phyloP scores from a whole-genome alignment of 2,888 invertebrate genomes.

The Drosophila kambysellisi region DNA sequence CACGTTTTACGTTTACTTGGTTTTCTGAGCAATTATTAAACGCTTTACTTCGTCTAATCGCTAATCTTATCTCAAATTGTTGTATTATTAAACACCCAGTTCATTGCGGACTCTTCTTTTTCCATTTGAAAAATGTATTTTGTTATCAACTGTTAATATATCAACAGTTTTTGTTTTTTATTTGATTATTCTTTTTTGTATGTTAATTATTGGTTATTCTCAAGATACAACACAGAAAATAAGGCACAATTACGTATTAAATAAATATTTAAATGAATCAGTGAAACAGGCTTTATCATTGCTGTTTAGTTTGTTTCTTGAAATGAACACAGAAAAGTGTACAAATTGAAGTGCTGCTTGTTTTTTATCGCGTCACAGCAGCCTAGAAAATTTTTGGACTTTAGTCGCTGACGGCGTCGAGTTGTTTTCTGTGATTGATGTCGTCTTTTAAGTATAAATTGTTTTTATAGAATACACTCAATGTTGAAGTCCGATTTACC shows the following conservation, averaged over 20 bases:
- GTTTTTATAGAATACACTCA: constrained; percentile 23
- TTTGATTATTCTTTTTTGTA: constrained; percentile 1
- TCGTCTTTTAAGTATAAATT: constrained; percentile 14
- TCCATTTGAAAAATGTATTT: constrained; percentile 12
- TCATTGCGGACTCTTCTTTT: constrained; percentile 13
- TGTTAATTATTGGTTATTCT: neutral
- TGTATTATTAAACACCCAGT: constrained; percentile 30
- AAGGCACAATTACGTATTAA: neutral
- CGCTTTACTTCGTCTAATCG: constrained; percentile 30
- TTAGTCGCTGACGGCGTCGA: constrained; percentile 51
- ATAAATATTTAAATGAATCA: neutral
- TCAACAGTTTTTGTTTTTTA: constrained; percentile 18
- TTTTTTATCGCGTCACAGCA: constrained; percentile 58
- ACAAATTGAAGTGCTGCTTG: constrained; percentile 31
- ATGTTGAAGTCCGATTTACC: constrained; percentile 25
- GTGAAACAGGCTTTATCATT: constrained; percentile 11
- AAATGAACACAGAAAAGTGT: constrained; percentile 11
- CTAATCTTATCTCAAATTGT: constrained; percentile 60
- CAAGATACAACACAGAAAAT: neutral
- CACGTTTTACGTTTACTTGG: constrained; percentile 36
- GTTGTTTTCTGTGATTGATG: constrained; percentile 18
- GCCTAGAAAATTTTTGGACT: constrained; percentile 63
- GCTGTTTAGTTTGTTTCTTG: constrained; percentile 3
- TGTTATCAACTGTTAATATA: constrained; percentile 23
- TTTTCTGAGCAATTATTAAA: constrained; percentile 10